phyloP scores from a whole-genome alignment of 1,140 invertebrate genomes.

The Gryllus bimaculatus region DNA sequence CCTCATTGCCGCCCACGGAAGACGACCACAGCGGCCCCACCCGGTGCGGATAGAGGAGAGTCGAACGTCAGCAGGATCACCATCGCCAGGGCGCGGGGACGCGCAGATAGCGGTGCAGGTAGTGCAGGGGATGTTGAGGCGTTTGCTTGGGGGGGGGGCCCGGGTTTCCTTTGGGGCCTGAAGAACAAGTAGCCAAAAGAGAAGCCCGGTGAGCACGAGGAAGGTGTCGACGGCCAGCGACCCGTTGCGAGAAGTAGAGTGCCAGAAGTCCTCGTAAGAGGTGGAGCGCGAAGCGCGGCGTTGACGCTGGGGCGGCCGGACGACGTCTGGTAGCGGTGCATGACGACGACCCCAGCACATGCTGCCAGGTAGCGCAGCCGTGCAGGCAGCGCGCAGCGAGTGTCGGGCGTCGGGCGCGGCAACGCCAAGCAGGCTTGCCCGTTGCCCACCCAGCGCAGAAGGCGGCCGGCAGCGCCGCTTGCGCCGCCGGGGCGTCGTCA shows the following conservation, averaged over 20 bases:
- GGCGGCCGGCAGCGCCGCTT: not conserved
- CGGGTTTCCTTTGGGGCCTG: conserved; percentile 34
- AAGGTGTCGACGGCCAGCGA: conserved; percentile 42
- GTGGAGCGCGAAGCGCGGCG: not conserved
- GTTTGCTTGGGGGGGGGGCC: too few relatives aligned
- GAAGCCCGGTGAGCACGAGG: conserved; percentile 48
- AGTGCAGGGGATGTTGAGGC: conserved; percentile 32
- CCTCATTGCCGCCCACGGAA: conserved; percentile 35
- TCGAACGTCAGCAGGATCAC: conserved; percentile 12
- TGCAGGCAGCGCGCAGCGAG: not conserved
- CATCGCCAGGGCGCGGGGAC: conserved; percentile 9
- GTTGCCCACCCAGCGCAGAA: not conserved
- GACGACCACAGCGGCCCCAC: conserved; percentile 39
- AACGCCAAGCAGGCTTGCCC: not conserved
- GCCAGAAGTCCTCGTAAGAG: not conserved
- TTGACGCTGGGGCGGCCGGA: not conserved
- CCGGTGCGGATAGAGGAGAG: conserved; percentile 24
- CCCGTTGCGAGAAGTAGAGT: conserved; percentile 20
- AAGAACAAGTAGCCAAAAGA: conserved; percentile 45
- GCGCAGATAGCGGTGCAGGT: conserved; percentile 32
- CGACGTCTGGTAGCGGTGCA: not conserved
- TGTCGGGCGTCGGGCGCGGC: too few relatives aligned
- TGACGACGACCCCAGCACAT: not conserved
- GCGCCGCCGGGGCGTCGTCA: not conserved
- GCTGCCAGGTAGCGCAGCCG: not conserved